Evolutionary conservation across 2,113 vertebrate species (phyloP), one percentile per base, ranked within the genome.

Genomic region (Mixornis gularis): DNA sequence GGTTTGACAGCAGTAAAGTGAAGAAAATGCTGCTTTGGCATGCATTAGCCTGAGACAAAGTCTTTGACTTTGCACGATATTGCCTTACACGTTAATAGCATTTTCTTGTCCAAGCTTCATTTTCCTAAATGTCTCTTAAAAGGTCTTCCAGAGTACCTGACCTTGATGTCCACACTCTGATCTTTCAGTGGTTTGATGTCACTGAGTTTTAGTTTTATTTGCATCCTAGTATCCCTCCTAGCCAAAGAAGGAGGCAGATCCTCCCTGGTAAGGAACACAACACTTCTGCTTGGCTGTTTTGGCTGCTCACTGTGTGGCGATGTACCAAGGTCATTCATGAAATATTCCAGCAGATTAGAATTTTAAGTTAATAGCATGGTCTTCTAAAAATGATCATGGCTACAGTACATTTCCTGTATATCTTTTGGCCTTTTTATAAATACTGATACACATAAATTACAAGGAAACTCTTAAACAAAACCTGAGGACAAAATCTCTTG

Each of bases 401-500:
- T 65, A n/a, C 29, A 44, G 43, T 12, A 73, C 34, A 89, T 64
- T 85, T 85, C 25, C 55, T 89, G 15, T 19, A 72, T 51, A 17
- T 79, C 19, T 55, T 34, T 40, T 13, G 32, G 8, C 5, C 5
- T 77, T 87, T 89, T 51, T 36, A 81, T 49, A 80, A 68, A 78
- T 93, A 80, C 60, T 86, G 34, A 86, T 59, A 65, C 11, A 86
- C 68, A 92, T 56, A 90, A 90, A 74, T 74, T 48, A 60, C 51
- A 90, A 55, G 43, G 49, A 87, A 86, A 82, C 18, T 51, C 74
- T 78, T 43, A 70, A 89, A 85, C 22, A 91, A 91, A 89, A 65
- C 74, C 66, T 73, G 52, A 85, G 43, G 40, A 70, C 49, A 88
- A 79, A 94, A 73, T 93, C 79, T 93, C 93, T 90, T 94, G 82